These are phyloP conservation scores for Aphaenogaster ashmeadi DNA, from an alignment of 1,140 invertebrate genomes.

Conservation along the genomic window DNA sequence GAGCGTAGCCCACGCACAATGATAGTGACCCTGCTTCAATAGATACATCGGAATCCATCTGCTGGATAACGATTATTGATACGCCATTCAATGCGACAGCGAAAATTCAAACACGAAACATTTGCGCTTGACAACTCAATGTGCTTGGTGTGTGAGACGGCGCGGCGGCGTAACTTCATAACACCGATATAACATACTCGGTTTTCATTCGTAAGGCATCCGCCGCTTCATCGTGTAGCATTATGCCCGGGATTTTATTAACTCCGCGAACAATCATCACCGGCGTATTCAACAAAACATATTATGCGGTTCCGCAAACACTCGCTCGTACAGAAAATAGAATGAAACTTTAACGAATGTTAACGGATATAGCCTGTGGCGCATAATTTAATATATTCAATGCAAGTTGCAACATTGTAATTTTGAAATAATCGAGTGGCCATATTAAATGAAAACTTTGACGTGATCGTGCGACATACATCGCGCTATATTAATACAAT, in stretches of 20 bases:
- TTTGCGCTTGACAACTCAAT: conserved; percentile 18
- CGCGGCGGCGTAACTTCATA: neutral
- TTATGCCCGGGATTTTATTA: conserved; percentile 39
- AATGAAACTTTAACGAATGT: conserved; percentile 35
- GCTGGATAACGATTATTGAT: conserved; percentile 45
- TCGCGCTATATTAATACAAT: neutral
- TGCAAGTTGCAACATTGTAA: conserved; percentile 13
- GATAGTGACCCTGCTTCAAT: neutral
- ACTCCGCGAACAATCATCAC: conserved; percentile 25
- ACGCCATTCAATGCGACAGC: conserved; percentile 3
- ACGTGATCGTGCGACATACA: neutral
- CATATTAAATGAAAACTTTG: conserved; percentile 32
- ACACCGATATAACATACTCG: neutral
- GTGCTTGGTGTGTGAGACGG: neutral
- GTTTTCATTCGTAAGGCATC: conserved; percentile 40
- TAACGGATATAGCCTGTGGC: conserved; percentile 6
- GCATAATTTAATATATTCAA: conserved; percentile 39
- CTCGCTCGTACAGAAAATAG: conserved; percentile 3
- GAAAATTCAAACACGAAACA: conserved; percentile 47
- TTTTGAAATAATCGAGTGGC: conserved; percentile 34
- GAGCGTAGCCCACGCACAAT: neutral
- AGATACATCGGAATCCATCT: neutral
- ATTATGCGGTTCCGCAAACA: conserved; percentile 13
- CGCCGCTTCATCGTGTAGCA: neutral
- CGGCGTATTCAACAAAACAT: neutral